Base-by-base conservation (phyloP, 2,797 vertebrate genomes). In the Cynopterus sphinx region DNA sequence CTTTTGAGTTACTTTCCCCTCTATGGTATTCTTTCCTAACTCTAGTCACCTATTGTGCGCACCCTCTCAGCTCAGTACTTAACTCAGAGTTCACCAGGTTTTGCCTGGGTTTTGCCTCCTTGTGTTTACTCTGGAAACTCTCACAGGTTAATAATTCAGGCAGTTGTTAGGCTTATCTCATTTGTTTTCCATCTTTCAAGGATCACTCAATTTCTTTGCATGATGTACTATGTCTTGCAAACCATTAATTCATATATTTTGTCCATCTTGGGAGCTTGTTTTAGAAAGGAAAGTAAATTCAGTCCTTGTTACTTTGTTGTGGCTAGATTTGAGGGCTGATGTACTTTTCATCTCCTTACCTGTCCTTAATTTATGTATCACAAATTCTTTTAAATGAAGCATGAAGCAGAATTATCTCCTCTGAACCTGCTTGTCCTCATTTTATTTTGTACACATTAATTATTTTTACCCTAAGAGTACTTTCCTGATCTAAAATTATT, bases 401-500 rank as follows among this genome's bases (percentile, higher is more conserved):
- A 53, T 10, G 36, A 88, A 73, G 15, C 43, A 96, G 43, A 96
- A 53, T n/a, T 94, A 46, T 73, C 59, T 26, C 7, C 28, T 90
- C 43, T 87, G 55, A 96, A 90, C 15, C 77, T 95, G 71, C 39
- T 85, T 16, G 49, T 88, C 86, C 87, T 97, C 68, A 84, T 96
- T 94, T 95, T 91, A n/a, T 63, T 89, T 87, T 88, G 43, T 53
- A 86, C 55, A 49, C 51, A 89, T 77, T 93, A 95, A 75, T 75
- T 96, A 73, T 53, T 96, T 96, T 93, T 95, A 26, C 46, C 53
- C 67, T 83, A 84, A 79, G 65, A 94, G 26, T 88, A 12, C 81
- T 95, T 96, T 96, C 28, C 33, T 93, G 84, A 81, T 96, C 57
- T 90, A 93, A 93, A 96, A 90, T 96, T 95, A 91, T 78, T 95